Evolutionary conservation across 2,113 vertebrate species (phyloP), one percentile per base, ranked within the genome.

Genomic region (Lepus europaeus): DNA sequence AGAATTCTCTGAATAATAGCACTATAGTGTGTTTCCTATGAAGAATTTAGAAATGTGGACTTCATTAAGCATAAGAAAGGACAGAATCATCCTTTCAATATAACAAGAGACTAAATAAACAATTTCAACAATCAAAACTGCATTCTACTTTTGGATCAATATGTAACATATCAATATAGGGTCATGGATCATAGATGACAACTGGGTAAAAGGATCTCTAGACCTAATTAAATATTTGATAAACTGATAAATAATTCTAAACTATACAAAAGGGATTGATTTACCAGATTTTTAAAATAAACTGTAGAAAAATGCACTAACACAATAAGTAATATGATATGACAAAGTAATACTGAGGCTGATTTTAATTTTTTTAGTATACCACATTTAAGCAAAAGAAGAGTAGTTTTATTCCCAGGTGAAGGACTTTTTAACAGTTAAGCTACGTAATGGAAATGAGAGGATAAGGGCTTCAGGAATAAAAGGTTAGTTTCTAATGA

Each of bases 61-160:
- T 53, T 3, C 7, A 96, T 9, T 70, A 92, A 97, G 74, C 23
- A 97, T 73, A 9, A 79, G 7, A 95, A 91, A 89, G 20, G 82
- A 97, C 33, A 96, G 61, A 86, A 61, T 93, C 70, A 95, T 29
- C 49, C 56, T 93, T 78, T 95, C 56, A 68, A 2, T 51, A 10
- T 93, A 85, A 77, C 33, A 96, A 97, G 84, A 87, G 0, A 14
- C 92, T 92, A 70, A 95, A 96, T 61, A 91, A 97, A 80, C 85
- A 83, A 69, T 96, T 66, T 29, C 36, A 89, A n/a, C 1, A 31
- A 63, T 89, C 90, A 95, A 97, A 95, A 39, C 11, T 88, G 56
- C 53, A 95, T 90, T 97, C 17, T 27, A 56, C 31, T 64, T n/a
- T 59, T 0, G 80, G 33, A 94, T 63, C 77, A 96, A 94, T 82